Conservation (phyloP, 2,797 vertebrate genomes). For the Lutjanus argentimaculatus region DNA sequence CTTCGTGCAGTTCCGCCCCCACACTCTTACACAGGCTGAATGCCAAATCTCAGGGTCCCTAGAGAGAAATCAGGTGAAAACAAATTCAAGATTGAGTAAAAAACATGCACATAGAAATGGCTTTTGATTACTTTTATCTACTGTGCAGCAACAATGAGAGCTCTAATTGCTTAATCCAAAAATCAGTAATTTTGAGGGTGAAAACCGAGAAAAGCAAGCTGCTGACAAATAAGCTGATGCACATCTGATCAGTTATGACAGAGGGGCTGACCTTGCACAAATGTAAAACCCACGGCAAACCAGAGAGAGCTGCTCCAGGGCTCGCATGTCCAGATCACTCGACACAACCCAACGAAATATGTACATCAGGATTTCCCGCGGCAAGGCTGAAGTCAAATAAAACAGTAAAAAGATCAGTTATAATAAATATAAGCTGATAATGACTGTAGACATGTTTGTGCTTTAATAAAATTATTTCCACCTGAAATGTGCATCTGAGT, state of each 20-base stretch:
- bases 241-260: slow-evolving; percentile 13
- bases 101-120: not conserved
- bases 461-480: slow-evolving; percentile 54
- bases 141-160: slow-evolving; percentile 6
- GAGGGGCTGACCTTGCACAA: slow-evolving; percentile 91
- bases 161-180: not conserved
- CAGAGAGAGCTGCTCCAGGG: slow-evolving; percentile 95
- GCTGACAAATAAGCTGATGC: slow-evolving; percentile 1
- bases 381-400: slow-evolving; percentile 87
- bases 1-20: slow-evolving; percentile 95
- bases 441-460: not conserved
- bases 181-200: not conserved
- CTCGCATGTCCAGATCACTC: slow-evolving; percentile 95
- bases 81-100: not conserved
- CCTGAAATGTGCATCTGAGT: slow-evolving; percentile 95
- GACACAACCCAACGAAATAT: slow-evolving; percentile 99
- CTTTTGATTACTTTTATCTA: not conserved
- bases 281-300: slow-evolving; percentile 99
- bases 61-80: slow-evolving; percentile 31
- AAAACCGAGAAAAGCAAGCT: slow-evolving; percentile 14
- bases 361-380: slow-evolving; percentile 97
- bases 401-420: not conserved
- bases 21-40: slow-evolving; percentile 94
- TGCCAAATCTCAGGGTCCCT: slow-evolving; percentile 99
- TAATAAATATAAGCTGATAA: not conserved